Conservation (phyloP, 2,888 invertebrate genomes). For the Sarcophaga subvicina region DNA sequence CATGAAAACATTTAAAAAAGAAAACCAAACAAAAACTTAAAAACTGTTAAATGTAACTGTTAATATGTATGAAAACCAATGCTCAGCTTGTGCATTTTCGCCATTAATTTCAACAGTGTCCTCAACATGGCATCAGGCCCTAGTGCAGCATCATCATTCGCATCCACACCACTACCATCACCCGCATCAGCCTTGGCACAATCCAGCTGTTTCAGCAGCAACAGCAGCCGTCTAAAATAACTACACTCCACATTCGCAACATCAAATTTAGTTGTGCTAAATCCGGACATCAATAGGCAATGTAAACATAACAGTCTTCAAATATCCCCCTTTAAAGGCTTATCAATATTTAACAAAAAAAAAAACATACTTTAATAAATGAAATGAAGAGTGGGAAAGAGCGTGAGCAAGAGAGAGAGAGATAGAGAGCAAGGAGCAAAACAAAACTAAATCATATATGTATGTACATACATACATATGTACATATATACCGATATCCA, state of each 20-base stretch:
- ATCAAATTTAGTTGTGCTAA: slow-evolving; percentile 1
- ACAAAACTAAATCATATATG: neutral
- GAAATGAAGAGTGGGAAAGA: neutral
- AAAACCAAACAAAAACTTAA: slow-evolving; percentile 48
- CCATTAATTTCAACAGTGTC: slow-evolving; percentile 82
- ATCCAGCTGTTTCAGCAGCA: slow-evolving; percentile 80
- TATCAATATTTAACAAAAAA: slow-evolving; percentile 17
- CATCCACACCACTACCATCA: slow-evolving; percentile 80
- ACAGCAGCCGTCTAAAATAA: slow-evolving; percentile 79
- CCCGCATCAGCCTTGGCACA: slow-evolving; percentile 82
- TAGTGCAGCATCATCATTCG: slow-evolving; percentile 80
- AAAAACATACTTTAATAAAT: neutral
- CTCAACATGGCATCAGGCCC: slow-evolving; percentile 82
- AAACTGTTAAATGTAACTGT: slow-evolving; percentile 64
- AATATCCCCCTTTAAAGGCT: too few species aligned
- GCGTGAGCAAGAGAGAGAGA: too few species aligned
- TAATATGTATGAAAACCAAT: slow-evolving; percentile 70
- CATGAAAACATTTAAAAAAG: slow-evolving; percentile 67
- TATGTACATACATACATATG: neutral
- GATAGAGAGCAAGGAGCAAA: too few species aligned
- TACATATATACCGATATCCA: too few species aligned
- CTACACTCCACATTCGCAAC: slow-evolving; percentile 17
- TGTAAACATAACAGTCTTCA: too few species aligned
- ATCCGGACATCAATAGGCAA: too few species aligned
- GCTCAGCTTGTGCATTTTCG: slow-evolving; percentile 81